Evolutionary conservation across 2,888 invertebrate species (phyloP).

Genomic region (Noctua janthina): DNA sequence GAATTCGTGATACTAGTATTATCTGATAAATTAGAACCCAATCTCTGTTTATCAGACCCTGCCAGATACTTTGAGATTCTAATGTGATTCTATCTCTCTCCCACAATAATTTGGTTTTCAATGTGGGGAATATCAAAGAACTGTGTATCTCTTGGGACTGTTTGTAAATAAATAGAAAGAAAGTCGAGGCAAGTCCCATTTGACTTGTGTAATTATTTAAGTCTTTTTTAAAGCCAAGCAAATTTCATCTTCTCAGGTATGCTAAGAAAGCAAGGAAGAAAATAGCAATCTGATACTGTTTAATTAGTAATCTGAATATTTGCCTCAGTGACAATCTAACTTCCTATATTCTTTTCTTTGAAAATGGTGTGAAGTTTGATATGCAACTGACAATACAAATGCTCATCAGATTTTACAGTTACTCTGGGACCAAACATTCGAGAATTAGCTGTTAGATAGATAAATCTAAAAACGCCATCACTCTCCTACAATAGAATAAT

Average conservation of each 20-base stretch:
- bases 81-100: slow-evolving; percentile 26
- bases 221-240: not conserved
- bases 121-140: slow-evolving; percentile 24
- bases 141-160: slow-evolving; percentile 19
- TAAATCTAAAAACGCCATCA: not conserved
- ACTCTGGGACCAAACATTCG: not conserved
- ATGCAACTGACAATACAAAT: not conserved
- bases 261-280: slow-evolving; percentile 7
- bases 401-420: not conserved
- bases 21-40: slow-evolving; percentile 51
- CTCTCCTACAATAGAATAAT: not conserved
- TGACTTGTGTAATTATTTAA: not conserved
- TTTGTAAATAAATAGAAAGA: slow-evolving; percentile 42
- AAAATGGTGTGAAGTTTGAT: not conserved
- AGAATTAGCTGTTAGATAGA: not conserved
- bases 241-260: not conserved
- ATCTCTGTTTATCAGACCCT: slow-evolving; percentile 43
- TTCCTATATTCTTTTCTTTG: no score
- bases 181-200: not conserved
- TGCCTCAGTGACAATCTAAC: not conserved
- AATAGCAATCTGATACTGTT: not conserved
- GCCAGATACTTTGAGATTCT: slow-evolving; percentile 28
- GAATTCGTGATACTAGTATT: slow-evolving; percentile 40
- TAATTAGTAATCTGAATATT: slow-evolving; percentile 11
- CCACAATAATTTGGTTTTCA: slow-evolving; percentile 33